Conservation (phyloP, 2,888 invertebrate species). For the Rhorus exstirpatorius region DNA sequence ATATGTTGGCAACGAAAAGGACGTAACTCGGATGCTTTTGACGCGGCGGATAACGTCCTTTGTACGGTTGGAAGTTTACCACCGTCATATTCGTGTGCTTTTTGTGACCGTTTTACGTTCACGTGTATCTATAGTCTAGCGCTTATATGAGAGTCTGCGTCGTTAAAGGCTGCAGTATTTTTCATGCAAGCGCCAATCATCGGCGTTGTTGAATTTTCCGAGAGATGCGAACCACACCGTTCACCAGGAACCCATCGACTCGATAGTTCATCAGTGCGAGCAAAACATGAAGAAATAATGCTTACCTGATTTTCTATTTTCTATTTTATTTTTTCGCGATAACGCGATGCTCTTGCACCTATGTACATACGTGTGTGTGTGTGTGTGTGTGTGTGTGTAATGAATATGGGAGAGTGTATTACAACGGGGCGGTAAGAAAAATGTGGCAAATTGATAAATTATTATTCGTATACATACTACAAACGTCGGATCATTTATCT, state of each 20-base stretch:
- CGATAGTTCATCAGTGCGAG: slow-evolving; percentile 74
- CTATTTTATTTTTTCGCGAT: slow-evolving; percentile 12
- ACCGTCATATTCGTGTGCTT: too few relatives aligned
- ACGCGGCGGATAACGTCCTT: too few relatives aligned
- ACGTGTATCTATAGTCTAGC: slow-evolving; percentile 18
- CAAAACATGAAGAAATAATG: slow-evolving; percentile 8
- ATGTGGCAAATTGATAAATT: slow-evolving; percentile 36
- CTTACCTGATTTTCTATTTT: slow-evolving; percentile 4
- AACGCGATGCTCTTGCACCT: slow-evolving; percentile 7
- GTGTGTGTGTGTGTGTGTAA: too few relatives aligned
- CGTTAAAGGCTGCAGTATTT: slow-evolving; percentile 61
- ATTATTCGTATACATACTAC: slow-evolving; percentile 39
- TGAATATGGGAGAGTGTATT: slow-evolving; percentile 11
- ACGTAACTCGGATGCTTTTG: slow-evolving; percentile 12
- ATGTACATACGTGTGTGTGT: too few relatives aligned
- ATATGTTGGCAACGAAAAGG: slow-evolving; percentile 4
- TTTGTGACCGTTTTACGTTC: slow-evolving; percentile 15
- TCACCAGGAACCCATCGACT: slow-evolving; percentile 74
- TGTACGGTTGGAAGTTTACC: too few relatives aligned
- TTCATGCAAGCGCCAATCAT: slow-evolving; percentile 66
- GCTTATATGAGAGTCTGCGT: slow-evolving; percentile 31
- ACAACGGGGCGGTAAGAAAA: slow-evolving; percentile 8
- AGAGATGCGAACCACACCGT: slow-evolving; percentile 69
- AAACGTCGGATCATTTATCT: slow-evolving; percentile 21
- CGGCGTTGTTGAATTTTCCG: slow-evolving; percentile 46